Base-by-base conservation (phyloP, 2,888 invertebrate species). In the Eristalis intricaria region DNA sequence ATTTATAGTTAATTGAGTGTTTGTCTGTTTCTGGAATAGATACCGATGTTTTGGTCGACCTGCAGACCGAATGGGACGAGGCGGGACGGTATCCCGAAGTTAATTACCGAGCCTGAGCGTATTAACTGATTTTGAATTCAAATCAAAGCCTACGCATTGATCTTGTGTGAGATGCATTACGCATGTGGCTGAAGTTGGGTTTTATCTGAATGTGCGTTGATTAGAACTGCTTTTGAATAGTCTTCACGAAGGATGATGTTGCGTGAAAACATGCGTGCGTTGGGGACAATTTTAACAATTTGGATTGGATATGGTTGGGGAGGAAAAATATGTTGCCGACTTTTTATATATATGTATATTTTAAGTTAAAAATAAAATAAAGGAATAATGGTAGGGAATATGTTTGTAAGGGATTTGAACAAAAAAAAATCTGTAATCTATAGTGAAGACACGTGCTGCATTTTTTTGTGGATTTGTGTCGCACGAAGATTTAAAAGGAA, bases 1-100 rank as follows among this genome's bases (percentile, higher is more conserved):
- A 86, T 86, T 83, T 87, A 79, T 79, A 75, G 79, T 83, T 86
- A 83, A 86, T 86, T 86, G 82, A 65, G 73, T 40, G 73, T 78
- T 76, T 32, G 50, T 65, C 40, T 61, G 60, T 79, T 78, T 64
- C 61, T 75, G 38, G 43, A 61, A 76, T 76, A 80, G 70, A 71
- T 66, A 56, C 19, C 35, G 65, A 58, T 65, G 64, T 35, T 74
- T 32, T n/a, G 73, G 56, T 56, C 38, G 65, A 38, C 38, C 64
- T 35, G 26, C 38, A 26, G 58, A 10, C 1, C 19, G 50, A 8
- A 50, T 7, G 32, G 4, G 15, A 35, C n/a, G n/a, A 50, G 38
- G 29, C 32, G 64, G 10, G 76, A 40, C 40, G 63, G 23, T 68
- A 40, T 63, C 23, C 22, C 26, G 70, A 43, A 56, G 58, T 76